phyloP scores from a whole-genome alignment of 2,113 vertebrate species.

The Spilogale gracilis region DNA sequence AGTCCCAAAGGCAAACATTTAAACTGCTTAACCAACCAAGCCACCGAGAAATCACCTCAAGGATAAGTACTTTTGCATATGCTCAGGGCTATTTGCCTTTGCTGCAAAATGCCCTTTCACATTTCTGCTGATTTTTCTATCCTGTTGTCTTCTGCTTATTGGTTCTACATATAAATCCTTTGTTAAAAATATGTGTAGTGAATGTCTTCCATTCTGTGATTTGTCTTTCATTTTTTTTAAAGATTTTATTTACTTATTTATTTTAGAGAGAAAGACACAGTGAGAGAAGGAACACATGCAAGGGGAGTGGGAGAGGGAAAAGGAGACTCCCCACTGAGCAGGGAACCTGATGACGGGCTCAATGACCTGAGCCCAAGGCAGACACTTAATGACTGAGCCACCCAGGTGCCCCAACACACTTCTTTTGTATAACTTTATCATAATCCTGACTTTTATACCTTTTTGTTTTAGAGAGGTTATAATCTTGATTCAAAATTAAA shows the following conservation, averaged over 20 bases:
- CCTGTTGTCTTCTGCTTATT: not conserved
- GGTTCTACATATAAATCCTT: not conserved
- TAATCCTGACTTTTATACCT: not conserved
- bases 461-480: not conserved
- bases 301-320: too few species aligned
- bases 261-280: not conserved
- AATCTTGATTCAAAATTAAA: constrained; percentile 10
- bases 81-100: not conserved
- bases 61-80: not conserved
- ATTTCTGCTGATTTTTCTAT: not conserved
- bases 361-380: too few species aligned
- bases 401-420: not conserved
- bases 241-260: not conserved
- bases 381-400: too few species aligned
- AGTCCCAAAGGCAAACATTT: not conserved
- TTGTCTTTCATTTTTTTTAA: not conserved
- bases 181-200: not conserved
- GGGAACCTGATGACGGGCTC: too few species aligned
- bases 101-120: not conserved
- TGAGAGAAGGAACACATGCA: too few species aligned
- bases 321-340: too few species aligned
- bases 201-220: not conserved
- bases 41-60: too few species aligned
- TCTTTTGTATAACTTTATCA: not conserved
- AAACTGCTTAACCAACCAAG: not conserved